Evolutionary conservation across 2,888 invertebrate genomes (phyloP), one percentile per base, ranked within the genome.

Genomic region (Pachydiplax longipennis): DNA sequence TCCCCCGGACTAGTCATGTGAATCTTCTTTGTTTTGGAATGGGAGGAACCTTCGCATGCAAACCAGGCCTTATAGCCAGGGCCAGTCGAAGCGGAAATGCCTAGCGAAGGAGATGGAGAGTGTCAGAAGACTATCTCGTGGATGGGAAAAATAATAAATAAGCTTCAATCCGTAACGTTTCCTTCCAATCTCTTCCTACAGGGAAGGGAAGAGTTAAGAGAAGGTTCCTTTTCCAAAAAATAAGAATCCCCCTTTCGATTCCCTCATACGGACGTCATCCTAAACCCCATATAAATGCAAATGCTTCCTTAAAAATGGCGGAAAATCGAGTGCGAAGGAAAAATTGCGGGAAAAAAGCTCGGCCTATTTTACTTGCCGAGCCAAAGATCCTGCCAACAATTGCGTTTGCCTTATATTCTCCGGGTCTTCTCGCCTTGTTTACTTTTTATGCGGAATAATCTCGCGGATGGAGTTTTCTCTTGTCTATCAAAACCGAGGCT

Each of bases 211-310:
- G 22, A 61, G 65, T 65, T 58, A 83, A 58, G 35, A 15, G 87
- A 61, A 31, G 35, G 40, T 37, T 22, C 18, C 10, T 40, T 48
- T 48, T 5, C 37, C 2, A 10, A 61, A 61, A 87, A 87, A 18
- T 18, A 53, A 15, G 31, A 73, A 31, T 87, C 40, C 61, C 13
- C 15, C 22, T 10, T 35, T 15, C 83, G 15, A 83, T 53, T 25
- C 58, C 83, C 35, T 83, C 58, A 58, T 61, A n/a, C 58, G 83
- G 83, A 35, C 83, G 22, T 87, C 87, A 40, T 37, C 61, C 87
- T 87, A 65, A 87, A 87, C 65, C 40, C 87, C 61, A 87, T 87
- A 87, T 87, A 87, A 87, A 87, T 87, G 87, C 65, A 87, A 87
- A 87, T 87, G 58, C n/a, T 22, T 35, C 83, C 18, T 53, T 58